phyloP scores from a whole-genome alignment of 2,888 invertebrate species.

The Rugalucina vietnamica region DNA sequence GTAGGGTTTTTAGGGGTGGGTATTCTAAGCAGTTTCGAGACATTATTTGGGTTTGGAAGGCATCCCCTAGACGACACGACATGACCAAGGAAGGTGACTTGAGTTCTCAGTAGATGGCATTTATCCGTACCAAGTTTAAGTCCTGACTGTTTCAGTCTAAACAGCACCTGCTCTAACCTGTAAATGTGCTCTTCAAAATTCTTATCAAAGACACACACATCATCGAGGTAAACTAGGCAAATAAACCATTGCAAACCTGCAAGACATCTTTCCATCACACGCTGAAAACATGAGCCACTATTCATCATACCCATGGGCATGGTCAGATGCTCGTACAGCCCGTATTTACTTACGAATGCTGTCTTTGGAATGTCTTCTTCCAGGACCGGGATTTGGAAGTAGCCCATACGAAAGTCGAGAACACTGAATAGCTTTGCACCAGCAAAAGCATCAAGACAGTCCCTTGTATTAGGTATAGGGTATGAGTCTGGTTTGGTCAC shows the following conservation, averaged over 20 bases:
- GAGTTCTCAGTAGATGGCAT: slow-evolving; percentile 39
- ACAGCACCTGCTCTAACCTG: slow-evolving; percentile 45
- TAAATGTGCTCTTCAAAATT: slow-evolving; percentile 20
- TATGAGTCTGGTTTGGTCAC: neutral
- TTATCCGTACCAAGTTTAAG: slow-evolving; percentile 61
- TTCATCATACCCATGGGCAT: slow-evolving; percentile 53
- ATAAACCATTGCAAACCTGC: slow-evolving; percentile 50
- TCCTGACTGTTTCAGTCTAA: slow-evolving; percentile 45
- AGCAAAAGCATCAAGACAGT: slow-evolving; percentile 50
- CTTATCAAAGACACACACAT: neutral
- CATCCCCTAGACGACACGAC: slow-evolving; percentile 17
- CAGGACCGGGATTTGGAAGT: slow-evolving; percentile 53
- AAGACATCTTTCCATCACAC: slow-evolving; percentile 50
- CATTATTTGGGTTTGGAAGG: slow-evolving; percentile 18
- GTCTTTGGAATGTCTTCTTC: slow-evolving; percentile 53
- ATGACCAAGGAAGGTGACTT: slow-evolving; percentile 50
- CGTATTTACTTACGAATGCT: slow-evolving; percentile 56
- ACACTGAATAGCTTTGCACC: slow-evolving; percentile 48
- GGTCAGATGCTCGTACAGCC: slow-evolving; percentile 51
- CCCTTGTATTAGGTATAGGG: slow-evolving; percentile 48
- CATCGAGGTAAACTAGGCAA: slow-evolving; percentile 8
- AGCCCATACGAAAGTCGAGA: slow-evolving; percentile 48
- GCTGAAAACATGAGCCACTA: slow-evolving; percentile 45
- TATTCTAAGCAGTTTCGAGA: slow-evolving; percentile 17
- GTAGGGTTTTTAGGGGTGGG: slow-evolving; percentile 26